Base-by-base conservation (phyloP, 2,113 vertebrate genomes). In the Rhipidura dahli region DNA sequence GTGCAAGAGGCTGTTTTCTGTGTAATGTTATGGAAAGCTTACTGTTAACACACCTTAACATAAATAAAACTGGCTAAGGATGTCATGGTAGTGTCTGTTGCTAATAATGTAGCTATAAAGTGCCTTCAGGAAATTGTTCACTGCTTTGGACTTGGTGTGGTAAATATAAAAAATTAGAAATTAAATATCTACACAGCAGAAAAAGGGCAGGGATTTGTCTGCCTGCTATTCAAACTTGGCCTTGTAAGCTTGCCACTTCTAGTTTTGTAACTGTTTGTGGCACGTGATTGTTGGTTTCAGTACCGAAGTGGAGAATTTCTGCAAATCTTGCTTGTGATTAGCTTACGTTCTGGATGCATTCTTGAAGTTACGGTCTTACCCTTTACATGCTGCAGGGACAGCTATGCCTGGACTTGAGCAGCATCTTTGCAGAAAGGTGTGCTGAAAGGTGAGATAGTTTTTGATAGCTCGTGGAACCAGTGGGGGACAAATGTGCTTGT, bases 1-100 rank as follows among this genome's bases (percentile, higher is more conserved):
- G 0, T 71, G 22, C 16, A 27, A 21, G 11, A 16, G 3, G 2
- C 28, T 76, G 9, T 86, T 73, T 73, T 35, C 35, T 64, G 0
- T 21, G 8, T 61, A 15, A 11, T 54, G 12, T 10, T 6, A 4
- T 21, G 7, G 35, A 47, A 90, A 79, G 3, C 16, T 68, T 68
- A 2, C 11, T 56, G 15, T 60, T 83, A 30, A 18, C 16, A 17
- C 13, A 26, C 3, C 1, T 68, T 63, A 21, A 45, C 33, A 10
- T 40, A 57, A 59, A 33, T 53, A 45, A 81, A 89, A 69, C 37
- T 5, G 11, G 9, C 12, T 65, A 7, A 53, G 11, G 9, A 33
- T 64, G 31, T 66, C 9, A 9, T 47, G 14, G 4, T 61, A 33
- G 6, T 61, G 7, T 71, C 18, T 45, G 2, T 16, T 64, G 16